phyloP scores from a whole-genome alignment of 2,113 vertebrate genomes.

The Elaphurus davidianus region DNA sequence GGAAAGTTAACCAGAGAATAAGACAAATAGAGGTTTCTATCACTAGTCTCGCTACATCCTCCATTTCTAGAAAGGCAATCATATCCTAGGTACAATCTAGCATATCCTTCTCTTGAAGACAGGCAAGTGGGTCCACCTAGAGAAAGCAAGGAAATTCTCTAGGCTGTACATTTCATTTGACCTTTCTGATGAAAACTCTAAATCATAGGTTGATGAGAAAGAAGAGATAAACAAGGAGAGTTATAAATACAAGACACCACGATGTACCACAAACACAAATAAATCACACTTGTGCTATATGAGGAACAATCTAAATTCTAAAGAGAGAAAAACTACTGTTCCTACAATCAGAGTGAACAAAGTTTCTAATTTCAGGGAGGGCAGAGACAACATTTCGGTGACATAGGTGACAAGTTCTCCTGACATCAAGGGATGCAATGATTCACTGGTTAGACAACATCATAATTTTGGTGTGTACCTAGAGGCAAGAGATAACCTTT shows the following conservation, averaged over 20 bases:
- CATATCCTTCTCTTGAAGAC: background rate
- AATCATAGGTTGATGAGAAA: background rate
- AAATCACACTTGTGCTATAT: background rate
- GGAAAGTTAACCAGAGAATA: background rate
- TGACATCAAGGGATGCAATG: background rate
- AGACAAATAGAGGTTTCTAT: background rate
- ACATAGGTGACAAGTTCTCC: background rate
- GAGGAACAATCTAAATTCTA: background rate
- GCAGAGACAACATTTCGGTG: background rate
- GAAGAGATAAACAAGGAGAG: background rate
- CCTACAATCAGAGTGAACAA: background rate
- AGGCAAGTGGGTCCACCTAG: fast-evolving
- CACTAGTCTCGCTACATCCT: background rate
- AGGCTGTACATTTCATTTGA: background rate
- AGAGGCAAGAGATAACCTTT: background rate
- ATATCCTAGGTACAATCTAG: background rate
- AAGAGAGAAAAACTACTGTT: background rate
- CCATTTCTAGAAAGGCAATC: background rate
- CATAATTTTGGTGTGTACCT: background rate
- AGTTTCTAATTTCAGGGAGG: background rate
- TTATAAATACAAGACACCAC: background rate
- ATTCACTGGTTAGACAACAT: background rate
- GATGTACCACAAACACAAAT: background rate
- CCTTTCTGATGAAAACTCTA: background rate
- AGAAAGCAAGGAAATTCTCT: background rate